A percentile compares a stretch with the other conserved stretches of the same genome.
These are phyloP conservation scores for Zophobas atratus DNA, from an alignment of 1,140 invertebrate genomes.

Conservation along the genomic window DNA sequence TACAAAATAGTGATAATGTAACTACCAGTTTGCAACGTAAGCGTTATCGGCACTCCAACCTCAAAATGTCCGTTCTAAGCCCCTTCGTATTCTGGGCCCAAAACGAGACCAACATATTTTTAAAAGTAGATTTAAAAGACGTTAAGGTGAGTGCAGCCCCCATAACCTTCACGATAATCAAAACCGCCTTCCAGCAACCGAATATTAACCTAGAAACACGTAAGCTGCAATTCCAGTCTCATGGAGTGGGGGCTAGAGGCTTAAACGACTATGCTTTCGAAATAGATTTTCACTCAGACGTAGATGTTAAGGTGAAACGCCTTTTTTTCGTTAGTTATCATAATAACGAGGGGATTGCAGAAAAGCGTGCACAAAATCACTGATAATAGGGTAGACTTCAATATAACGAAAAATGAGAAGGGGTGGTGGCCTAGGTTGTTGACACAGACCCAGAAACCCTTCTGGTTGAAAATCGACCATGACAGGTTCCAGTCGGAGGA, in stretches of 20 bases:
- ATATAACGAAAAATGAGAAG: conserved; percentile 78
- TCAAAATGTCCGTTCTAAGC: conserved; percentile 71
- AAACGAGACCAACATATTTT: conserved; percentile 80
- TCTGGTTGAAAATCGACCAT: conserved; percentile 94
- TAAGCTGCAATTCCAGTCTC: conserved; percentile 75
- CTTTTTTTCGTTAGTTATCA: background rate
- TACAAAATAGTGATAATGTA: conserved; percentile 9
- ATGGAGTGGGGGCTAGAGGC: conserved; percentile 81
- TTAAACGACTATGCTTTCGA: conserved; percentile 80
- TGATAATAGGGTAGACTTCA: conserved; percentile 85
- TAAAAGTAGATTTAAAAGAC: conserved; percentile 90
- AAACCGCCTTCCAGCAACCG: conserved; percentile 67
- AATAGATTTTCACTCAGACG: conserved; percentile 79
- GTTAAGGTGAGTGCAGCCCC: conserved; percentile 73
- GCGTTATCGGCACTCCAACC: too few species aligned
- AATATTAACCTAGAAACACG: conserved; percentile 74
- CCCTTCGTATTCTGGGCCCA: conserved; percentile 96
- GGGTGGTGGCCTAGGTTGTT: conserved; percentile 89
- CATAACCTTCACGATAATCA: conserved; percentile 6
- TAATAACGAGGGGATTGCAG: conserved; percentile 60
- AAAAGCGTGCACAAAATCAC: conserved; percentile 74
- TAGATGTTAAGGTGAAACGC: conserved; percentile 78
- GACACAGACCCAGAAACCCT: conserved; percentile 83
- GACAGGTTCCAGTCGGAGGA: conserved; percentile 86
- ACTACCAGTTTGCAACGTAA: background rate